Conservation (phyloP, 2,888 invertebrate genomes). For the Euclidia mi region DNA sequence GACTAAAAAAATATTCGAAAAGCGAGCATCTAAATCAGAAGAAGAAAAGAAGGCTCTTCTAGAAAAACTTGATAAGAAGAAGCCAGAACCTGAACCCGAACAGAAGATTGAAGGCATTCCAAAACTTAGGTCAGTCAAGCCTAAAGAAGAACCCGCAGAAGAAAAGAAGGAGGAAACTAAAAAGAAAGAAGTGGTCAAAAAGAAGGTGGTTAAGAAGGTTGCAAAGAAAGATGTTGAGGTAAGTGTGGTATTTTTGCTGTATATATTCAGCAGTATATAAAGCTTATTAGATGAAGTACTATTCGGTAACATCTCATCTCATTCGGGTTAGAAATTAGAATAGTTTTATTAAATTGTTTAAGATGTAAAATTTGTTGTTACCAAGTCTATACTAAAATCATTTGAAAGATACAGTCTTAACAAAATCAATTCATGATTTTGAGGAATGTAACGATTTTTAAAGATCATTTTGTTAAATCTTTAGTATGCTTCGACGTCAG, state of each 20-base stretch:
- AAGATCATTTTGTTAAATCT: not conserved
- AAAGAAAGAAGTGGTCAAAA: conserved; percentile 86
- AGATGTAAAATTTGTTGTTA: not conserved
- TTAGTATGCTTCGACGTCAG: not conserved
- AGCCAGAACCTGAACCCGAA: conserved; percentile 86
- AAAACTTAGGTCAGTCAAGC: conserved; percentile 89
- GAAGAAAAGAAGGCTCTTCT: conserved; percentile 87
- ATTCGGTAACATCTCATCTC: conserved; percentile 30
- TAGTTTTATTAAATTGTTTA: not conserved
- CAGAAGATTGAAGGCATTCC: conserved; percentile 91
- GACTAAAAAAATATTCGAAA: conserved; percentile 82
- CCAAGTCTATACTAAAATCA: not conserved
- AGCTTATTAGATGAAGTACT: conserved; percentile 53
- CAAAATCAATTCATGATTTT: not conserved
- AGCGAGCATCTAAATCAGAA: conserved; percentile 86
- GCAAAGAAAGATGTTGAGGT: conserved; percentile 84
- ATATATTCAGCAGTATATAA: conserved; percentile 58
- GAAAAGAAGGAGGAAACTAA: conserved; percentile 81
- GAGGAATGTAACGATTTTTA: too few relatives aligned
- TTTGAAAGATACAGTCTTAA: conserved; percentile 9
- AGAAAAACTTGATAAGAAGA: conserved; percentile 87
- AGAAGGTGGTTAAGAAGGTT: conserved; percentile 86
- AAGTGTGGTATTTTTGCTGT: conserved; percentile 61
- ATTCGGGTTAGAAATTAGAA: conserved; percentile 13
- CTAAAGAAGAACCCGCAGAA: conserved; percentile 84